These are phyloP conservation scores for Euthynnus affinis DNA, from an alignment of 2,797 vertebrate genomes.

Conservation along the genomic window DNA sequence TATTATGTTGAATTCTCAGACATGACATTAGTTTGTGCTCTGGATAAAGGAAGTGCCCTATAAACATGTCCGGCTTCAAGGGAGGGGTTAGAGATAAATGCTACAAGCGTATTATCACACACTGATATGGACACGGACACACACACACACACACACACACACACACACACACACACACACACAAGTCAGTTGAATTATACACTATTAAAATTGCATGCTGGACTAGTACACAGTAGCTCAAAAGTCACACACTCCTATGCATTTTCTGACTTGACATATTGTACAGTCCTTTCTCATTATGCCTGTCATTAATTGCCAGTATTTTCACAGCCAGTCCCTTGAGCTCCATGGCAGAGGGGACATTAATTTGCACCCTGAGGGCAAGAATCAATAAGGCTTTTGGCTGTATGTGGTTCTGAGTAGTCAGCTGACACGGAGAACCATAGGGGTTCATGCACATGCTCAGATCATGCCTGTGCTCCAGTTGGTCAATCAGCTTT, in stretches of 20 bases:
- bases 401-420: slow-evolving; percentile 32
- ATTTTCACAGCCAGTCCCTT: slow-evolving; percentile 17
- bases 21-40: slow-evolving; percentile 17
- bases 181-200: slow-evolving; percentile 38
- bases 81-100: slow-evolving; percentile 44
- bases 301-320: slow-evolving; percentile 15
- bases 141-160: slow-evolving; percentile 4
- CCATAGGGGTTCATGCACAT: slow-evolving; percentile 23
- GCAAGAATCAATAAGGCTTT: slow-evolving; percentile 25
- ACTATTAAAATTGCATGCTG: neutral
- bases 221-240: slow-evolving; percentile 5
- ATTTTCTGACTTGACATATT: slow-evolving; percentile 22
- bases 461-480: slow-evolving; percentile 29
- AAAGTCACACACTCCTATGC: slow-evolving; percentile 18
- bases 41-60: slow-evolving; percentile 43
- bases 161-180: slow-evolving; percentile 17
- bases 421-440: slow-evolving; percentile 41
- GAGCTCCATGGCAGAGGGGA: slow-evolving; percentile 30
- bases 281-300: slow-evolving; percentile 8
- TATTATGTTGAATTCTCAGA: neutral
- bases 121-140: slow-evolving; percentile 32
- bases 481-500: slow-evolving; percentile 15
- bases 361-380: slow-evolving; percentile 54
- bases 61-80: slow-evolving; percentile 36
- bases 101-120: slow-evolving; percentile 19